Base-by-base conservation (phyloP, 1,140 invertebrate species). In the Meloidogyne exigua region DNA sequence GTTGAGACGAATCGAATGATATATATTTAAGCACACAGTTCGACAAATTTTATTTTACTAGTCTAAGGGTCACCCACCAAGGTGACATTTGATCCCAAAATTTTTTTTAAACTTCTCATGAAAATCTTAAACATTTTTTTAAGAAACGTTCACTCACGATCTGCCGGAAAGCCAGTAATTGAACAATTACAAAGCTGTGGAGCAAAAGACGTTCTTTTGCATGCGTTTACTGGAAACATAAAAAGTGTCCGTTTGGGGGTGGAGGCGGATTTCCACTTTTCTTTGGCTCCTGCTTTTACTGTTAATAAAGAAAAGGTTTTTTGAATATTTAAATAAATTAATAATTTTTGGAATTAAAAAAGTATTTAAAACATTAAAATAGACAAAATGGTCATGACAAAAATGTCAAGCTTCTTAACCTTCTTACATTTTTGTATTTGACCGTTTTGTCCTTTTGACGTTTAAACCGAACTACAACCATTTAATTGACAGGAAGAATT, bases 131-230 rank as follows among this genome's bases (percentile, higher is more conserved):
- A 3, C 15, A 25, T 4, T 5, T 72, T 23, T 10, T 84, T 77
- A 57, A 89, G 88, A 70, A 89, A 89, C 83, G 88, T 89, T 10
- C 88, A 89, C 76, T 89, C 88, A 26, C 83, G 88, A 63, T 89
- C 88, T 42, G 88, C 88, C 0, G 88, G 88, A 11, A 83, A 81
- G 49, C 88, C 86, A 39, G 83, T 85, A 10, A 88, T 89, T 10
- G 76, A 84, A n/a, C 77, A 85, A 28, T 80, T 89, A 10, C 86
- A 84, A 21, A 42, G 21, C 13, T 67, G 79, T 73, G 87, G 87
- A 57, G 88, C 85, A 21, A 78, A 69, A 21, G 84, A 85, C 13
- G 88, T 88, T 44, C 76, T 89, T n/a, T 57, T 89, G 36, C 88
- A 89, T 82, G 88, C 88, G 4, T 89, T 89, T 86, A 88, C 87